These are phyloP conservation scores for Byasa hedistus DNA, from an alignment of 2,888 invertebrate species.

Conservation along the genomic window DNA sequence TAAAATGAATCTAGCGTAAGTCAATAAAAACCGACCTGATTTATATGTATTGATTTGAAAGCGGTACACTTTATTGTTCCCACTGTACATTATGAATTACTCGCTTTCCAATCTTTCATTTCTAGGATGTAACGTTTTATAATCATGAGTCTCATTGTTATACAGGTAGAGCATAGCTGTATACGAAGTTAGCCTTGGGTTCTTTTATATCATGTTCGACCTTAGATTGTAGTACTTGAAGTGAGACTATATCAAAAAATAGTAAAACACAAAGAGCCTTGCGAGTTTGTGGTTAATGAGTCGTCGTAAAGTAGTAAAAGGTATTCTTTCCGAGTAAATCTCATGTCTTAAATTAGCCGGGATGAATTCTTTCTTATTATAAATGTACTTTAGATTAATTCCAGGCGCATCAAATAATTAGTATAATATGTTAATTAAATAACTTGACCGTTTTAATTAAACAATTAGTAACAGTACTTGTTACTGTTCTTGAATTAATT, in stretches of 20 bases:
- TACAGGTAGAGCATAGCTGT: slow-evolving; percentile 30
- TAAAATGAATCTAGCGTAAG: neutral
- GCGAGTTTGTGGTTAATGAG: neutral
- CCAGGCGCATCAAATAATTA: neutral
- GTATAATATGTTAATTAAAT: slow-evolving; percentile 5
- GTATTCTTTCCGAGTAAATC: no score
- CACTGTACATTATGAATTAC: slow-evolving; percentile 32
- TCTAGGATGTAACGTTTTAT: slow-evolving; percentile 39
- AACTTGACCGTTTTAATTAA: neutral
- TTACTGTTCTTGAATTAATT: slow-evolving; percentile 22
- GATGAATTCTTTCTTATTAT: neutral
- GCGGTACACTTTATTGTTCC: slow-evolving; percentile 14
- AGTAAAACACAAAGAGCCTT: neutral
- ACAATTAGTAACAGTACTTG: slow-evolving; percentile 7
- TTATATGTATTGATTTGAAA: slow-evolving; percentile 18
- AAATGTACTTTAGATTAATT: neutral
- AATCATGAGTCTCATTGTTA: slow-evolving; percentile 33
- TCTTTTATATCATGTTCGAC: slow-evolving; percentile 23
- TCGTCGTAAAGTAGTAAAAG: no score
- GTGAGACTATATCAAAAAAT: neutral
- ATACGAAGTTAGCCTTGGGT: slow-evolving; percentile 11
- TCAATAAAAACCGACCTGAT: neutral
- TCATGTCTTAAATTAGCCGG: neutral
- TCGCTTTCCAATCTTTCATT: slow-evolving; percentile 45
- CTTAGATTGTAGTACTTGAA: slow-evolving; percentile 5